Percentiles rank a stretch among this genome's conserved stretches.
Conservation (phyloP, 2,888 invertebrate species). For the Eilema caniola region DNA sequence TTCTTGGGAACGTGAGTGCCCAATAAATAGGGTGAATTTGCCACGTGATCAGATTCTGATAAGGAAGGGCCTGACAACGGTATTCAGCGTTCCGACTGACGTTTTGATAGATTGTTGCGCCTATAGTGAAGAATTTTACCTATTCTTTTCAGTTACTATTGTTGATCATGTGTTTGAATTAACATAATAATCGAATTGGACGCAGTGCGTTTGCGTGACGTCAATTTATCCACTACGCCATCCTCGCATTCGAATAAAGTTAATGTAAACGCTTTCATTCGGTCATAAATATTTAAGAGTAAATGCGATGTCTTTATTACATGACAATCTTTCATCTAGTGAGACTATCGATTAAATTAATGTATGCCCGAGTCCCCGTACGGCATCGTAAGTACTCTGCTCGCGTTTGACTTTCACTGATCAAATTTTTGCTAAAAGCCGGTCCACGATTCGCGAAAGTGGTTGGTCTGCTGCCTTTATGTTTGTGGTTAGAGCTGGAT, state of each 20-base stretch:
- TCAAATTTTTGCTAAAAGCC: constrained; percentile 86
- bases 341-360: constrained; percentile 63
- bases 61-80: not conserved
- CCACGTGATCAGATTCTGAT: not conserved
- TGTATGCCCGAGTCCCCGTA: constrained; percentile 65
- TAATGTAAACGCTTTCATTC: constrained; percentile 5
- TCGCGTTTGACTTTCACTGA: constrained; percentile 82
- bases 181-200: not conserved
- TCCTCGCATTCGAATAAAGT: not conserved
- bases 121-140: not conserved
- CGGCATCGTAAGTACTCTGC: constrained; percentile 36
- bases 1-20: not conserved
- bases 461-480: constrained; percentile 72
- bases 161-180: too few species aligned
- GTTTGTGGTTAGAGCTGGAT: constrained; percentile 61
- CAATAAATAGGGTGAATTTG: not conserved
- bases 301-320: constrained; percentile 30
- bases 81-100: not conserved
- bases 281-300: constrained; percentile 15
- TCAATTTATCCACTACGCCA: not conserved
- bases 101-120: constrained; percentile 1
- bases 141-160: not conserved
- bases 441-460: constrained; percentile 84
- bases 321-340: constrained; percentile 42
- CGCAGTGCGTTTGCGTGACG: not conserved